Percentiles rank a stretch among this genome's conserved stretches.
Evolutionary conservation across 2,113 vertebrate species (phyloP).

Genomic region (Tragelaphus imberbis): DNA sequence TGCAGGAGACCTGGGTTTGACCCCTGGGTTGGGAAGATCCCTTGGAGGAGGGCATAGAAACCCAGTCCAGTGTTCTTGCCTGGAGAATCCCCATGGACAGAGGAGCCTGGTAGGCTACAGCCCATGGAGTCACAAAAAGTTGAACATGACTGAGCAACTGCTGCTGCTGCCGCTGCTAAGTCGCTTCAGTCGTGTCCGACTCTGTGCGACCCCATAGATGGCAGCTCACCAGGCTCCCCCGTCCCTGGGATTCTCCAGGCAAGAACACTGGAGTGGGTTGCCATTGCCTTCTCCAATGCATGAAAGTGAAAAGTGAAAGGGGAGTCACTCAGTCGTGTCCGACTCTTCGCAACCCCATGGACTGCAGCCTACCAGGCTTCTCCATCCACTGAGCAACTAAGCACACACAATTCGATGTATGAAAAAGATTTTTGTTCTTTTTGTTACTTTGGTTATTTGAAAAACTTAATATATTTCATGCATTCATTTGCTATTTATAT

Average conservation of each 20-base stretch:
- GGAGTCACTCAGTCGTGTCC: too few species aligned
- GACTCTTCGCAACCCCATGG: too few species aligned
- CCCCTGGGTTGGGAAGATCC: neutral
- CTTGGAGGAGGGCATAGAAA: neutral
- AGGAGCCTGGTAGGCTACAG: neutral
- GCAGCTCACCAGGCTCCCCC: too few species aligned
- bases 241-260: too few species aligned
- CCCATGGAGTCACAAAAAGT: neutral
- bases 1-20: neutral
- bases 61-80: neutral
- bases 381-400: neutral
- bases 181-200: too few species aligned
- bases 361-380: too few species aligned
- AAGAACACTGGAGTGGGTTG: too few species aligned
- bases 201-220: too few species aligned
- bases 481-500: conserved; percentile 3
- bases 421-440: neutral
- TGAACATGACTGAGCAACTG: neutral
- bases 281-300: too few species aligned
- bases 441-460: conserved; percentile 1
- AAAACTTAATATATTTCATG: neutral
- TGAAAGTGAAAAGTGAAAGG: too few species aligned
- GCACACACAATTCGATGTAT: neutral
- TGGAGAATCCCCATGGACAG: neutral
- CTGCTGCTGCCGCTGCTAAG: too few species aligned